Conservation (phyloP, 92 coral and sea anemone genomes). For the Epizoanthus fatuus region DNA sequence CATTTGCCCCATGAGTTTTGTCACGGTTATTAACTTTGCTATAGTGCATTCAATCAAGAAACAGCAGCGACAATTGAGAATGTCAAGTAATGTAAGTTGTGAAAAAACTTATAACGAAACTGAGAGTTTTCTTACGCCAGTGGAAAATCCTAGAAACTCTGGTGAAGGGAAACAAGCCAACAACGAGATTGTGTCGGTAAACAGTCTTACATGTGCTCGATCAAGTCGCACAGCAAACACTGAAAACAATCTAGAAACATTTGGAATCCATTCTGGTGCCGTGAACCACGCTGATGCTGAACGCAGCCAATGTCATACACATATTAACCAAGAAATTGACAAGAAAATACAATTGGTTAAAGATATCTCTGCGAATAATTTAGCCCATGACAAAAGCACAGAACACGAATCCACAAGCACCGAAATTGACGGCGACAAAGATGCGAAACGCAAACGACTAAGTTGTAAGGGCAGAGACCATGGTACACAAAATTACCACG, state of each 20-base stretch:
- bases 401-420: too few species aligned
- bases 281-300: too few species aligned
- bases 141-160: background rate
- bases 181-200: background rate
- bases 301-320: too few species aligned
- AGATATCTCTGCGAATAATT: too few species aligned
- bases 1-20: slow-evolving; percentile 53
- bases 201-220: background rate
- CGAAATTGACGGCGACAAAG: background rate
- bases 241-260: too few species aligned
- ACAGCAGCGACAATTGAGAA: slow-evolving; percentile 24
- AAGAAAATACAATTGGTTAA: too few species aligned
- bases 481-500: background rate
- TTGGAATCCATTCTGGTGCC: too few species aligned
- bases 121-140: background rate
- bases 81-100: background rate
- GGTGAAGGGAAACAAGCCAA: background rate
- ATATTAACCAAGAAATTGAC: too few species aligned
- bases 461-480: background rate
- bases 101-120: background rate
- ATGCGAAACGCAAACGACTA: background rate
- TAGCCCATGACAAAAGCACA: too few species aligned
- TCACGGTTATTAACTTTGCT: slow-evolving; percentile 58
- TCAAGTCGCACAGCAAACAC: background rate
- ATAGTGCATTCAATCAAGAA: slow-evolving; percentile 66